Evolutionary conservation across 2,888 invertebrate genomes (phyloP).

Genomic region (Pollenia angustigena): DNA sequence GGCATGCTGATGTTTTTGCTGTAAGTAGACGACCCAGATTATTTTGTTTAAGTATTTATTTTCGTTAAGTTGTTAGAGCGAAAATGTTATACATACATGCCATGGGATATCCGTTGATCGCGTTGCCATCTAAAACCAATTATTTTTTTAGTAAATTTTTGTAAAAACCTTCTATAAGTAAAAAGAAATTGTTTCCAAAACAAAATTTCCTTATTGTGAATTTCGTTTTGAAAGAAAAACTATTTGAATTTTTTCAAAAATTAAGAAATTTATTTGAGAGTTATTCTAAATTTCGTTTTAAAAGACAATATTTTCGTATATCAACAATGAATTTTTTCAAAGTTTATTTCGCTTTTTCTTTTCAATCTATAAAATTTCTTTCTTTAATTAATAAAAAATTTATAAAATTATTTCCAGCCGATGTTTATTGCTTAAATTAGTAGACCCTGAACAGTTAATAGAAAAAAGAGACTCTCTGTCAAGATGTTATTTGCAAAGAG

Average conservation of each 20-base stretch:
- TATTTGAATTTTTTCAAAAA: no score
- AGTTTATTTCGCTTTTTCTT: background rate
- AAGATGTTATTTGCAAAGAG: slow-evolving; percentile 29
- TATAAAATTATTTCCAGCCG: slow-evolving; percentile 13
- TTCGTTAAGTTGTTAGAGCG: background rate
- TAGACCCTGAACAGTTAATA: background rate
- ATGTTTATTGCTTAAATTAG: background rate
- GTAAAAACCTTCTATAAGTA: no score
- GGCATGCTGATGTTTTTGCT: slow-evolving; percentile 12
- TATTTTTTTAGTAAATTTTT: slow-evolving; percentile 1
- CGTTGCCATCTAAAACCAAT: slow-evolving; percentile 21
- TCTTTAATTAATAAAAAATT: background rate
- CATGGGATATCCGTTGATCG: slow-evolving; percentile 35
- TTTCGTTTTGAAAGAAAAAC: no score
- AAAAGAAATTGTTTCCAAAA: no score
- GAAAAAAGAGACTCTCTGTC: background rate
- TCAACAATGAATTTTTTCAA: no score
- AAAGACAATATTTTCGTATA: no score
- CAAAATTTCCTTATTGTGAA: no score
- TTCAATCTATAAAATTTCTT: no score
- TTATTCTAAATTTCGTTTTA: no score
- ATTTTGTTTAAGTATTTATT: no score
- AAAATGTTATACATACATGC: slow-evolving; percentile 21
- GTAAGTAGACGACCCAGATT: slow-evolving; percentile 11
- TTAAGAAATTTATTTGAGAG: no score